These are phyloP conservation scores for Asarcornis scutulata DNA, from an alignment of 2,113 vertebrate species.

Conservation along the genomic window DNA sequence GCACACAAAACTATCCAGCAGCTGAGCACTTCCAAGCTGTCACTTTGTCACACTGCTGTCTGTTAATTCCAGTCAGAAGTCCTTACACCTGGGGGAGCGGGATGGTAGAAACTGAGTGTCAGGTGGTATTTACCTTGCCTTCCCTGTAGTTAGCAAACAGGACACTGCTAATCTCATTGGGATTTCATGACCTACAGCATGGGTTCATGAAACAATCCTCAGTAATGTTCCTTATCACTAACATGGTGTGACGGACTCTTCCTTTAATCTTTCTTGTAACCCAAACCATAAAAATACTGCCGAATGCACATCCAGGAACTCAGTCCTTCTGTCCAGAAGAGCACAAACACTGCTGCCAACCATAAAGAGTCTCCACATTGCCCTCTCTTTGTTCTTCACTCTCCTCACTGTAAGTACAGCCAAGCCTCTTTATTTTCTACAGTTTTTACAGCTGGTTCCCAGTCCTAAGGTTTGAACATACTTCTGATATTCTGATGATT, in stretches of 20 bases:
- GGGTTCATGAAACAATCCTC: background rate
- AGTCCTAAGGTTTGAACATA: background rate
- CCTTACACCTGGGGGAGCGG: background rate
- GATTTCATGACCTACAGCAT: background rate
- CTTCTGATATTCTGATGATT: background rate
- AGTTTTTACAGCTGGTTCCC: background rate
- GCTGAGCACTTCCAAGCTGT: background rate
- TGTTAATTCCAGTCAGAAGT: background rate
- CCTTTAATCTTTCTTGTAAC: background rate
- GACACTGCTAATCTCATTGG: background rate
- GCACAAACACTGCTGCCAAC: background rate
- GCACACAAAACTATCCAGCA: background rate
- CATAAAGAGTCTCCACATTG: rapidly evolving
- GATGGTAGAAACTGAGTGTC: background rate
- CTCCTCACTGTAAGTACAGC: rapidly evolving
- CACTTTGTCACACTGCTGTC: background rate
- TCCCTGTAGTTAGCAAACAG: background rate
- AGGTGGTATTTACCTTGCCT: background rate
- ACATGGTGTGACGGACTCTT: background rate
- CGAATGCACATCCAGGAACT: rapidly evolving
- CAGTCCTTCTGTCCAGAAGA: background rate
- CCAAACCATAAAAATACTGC: background rate
- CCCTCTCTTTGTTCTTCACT: background rate
- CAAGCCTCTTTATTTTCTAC: background rate
- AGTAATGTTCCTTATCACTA: background rate